These are phyloP conservation scores for Pogoniulus pusillus DNA, from an alignment of 2,797 vertebrate species.

Conservation along the genomic window DNA sequence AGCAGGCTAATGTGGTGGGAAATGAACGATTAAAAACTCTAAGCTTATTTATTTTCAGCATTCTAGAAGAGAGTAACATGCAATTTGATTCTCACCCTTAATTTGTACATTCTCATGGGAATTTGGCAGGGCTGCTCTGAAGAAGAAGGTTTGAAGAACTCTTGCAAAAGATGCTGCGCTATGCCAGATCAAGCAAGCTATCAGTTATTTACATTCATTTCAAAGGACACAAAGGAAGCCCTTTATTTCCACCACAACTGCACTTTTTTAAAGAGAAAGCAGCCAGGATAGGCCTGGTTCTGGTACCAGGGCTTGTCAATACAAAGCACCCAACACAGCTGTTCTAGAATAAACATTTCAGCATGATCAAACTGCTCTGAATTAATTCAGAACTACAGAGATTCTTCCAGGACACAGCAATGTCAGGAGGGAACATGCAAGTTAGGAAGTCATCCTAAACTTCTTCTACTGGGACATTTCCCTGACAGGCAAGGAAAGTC, in stretches of 20 bases:
- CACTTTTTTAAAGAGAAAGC: constrained; percentile 23
- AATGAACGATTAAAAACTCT: background rate
- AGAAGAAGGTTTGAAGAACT: constrained; percentile 36
- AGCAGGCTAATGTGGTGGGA: background rate
- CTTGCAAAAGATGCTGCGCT: background rate
- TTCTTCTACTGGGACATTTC: background rate
- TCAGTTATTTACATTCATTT: constrained; percentile 66
- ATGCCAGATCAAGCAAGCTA: constrained; percentile 61
- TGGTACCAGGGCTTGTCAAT: background rate
- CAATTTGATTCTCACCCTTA: constrained; percentile 35
- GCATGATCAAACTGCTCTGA: background rate
- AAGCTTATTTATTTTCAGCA: constrained; percentile 12
- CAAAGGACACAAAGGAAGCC: constrained; percentile 52
- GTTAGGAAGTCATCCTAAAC: background rate
- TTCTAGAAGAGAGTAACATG: background rate
- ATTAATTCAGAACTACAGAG: background rate
- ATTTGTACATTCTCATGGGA: constrained; percentile 56
- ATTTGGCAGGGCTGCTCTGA: constrained; percentile 50
- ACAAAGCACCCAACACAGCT: background rate
- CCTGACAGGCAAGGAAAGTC: background rate
- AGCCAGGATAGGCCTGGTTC: constrained; percentile 11
- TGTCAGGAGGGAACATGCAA: background rate
- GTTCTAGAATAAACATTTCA: background rate
- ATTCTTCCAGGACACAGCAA: background rate
- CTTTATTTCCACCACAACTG: constrained; percentile 44